Conservation (phyloP, 2,113 vertebrate species). For the Coreoperca whiteheadi region DNA sequence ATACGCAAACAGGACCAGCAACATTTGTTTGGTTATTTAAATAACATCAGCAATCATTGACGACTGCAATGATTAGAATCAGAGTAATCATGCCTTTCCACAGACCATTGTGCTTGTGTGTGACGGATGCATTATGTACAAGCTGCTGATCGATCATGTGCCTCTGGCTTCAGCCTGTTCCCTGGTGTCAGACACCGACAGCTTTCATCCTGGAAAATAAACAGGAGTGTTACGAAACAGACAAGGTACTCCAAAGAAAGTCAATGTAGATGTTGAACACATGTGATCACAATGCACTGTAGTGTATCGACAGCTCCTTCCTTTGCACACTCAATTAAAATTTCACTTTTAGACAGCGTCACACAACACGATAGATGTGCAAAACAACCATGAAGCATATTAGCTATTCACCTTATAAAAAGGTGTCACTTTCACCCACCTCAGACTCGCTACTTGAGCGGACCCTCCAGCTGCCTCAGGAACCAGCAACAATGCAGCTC, state of each 20-base stretch:
- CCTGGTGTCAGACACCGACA: constrained; percentile 50
- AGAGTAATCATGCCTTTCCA: constrained; percentile 70
- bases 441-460: constrained; percentile 14
- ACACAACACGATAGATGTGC: neutral
- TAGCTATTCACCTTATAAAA: neutral
- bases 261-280: constrained; percentile 18
- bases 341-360: neutral
- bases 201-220: constrained; percentile 65
- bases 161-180: constrained; percentile 52
- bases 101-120: constrained; percentile 75
- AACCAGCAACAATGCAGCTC: constrained; percentile 80
- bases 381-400: neutral
- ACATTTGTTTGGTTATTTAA: constrained; percentile 81
- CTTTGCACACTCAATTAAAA: neutral
- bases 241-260: neutral
- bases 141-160: constrained; percentile 70
- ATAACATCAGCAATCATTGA: constrained; percentile 77
- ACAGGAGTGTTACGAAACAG: constrained; percentile 6
- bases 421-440: constrained; percentile 36
- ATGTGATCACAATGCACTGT: constrained; percentile 16
- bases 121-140: constrained; percentile 80
- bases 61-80: constrained; percentile 57
- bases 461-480: constrained; percentile 67
- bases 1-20: constrained; percentile 73
- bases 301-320: constrained; percentile 2